These are phyloP conservation scores for Siphamia tubifer DNA, from an alignment of 2,113 vertebrate species.

Conservation along the genomic window DNA sequence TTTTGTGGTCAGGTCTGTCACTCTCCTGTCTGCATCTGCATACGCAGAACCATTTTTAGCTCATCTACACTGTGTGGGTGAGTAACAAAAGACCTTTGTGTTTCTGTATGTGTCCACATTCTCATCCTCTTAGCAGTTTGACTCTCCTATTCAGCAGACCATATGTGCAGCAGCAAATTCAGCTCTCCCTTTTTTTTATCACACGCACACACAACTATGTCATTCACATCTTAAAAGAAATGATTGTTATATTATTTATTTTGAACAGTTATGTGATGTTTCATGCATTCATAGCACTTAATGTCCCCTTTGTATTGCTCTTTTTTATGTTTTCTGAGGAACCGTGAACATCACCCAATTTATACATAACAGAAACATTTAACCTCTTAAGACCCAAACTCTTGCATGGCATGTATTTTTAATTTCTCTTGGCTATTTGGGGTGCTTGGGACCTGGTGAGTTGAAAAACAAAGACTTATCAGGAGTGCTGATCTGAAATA, in stretches of 20 bases:
- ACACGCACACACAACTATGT: background rate
- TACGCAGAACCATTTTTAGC: constrained; percentile 27
- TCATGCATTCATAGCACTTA: background rate
- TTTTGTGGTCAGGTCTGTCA: constrained; percentile 5
- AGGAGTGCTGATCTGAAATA: no score
- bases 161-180: background rate
- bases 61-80: background rate
- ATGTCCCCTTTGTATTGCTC: background rate
- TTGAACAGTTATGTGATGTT: background rate
- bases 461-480: no score
- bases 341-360: constrained; percentile 33
- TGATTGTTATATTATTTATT: no score
- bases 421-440: no score
- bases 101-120: background rate
- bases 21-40: constrained; percentile 1
- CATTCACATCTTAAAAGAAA: background rate
- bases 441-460: no score
- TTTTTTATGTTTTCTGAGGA: background rate
- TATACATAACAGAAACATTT: no score
- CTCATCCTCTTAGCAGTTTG: constrained; percentile 29
- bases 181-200: constrained; percentile 21
- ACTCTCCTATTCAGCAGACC: constrained; percentile 1
- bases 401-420: no score
- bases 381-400: no score
- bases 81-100: background rate